A percentile compares a stretch with the other conserved stretches of the same genome.
phyloP scores from a whole-genome alignment of 2,113 vertebrate species.

The Equus przewalskii region DNA sequence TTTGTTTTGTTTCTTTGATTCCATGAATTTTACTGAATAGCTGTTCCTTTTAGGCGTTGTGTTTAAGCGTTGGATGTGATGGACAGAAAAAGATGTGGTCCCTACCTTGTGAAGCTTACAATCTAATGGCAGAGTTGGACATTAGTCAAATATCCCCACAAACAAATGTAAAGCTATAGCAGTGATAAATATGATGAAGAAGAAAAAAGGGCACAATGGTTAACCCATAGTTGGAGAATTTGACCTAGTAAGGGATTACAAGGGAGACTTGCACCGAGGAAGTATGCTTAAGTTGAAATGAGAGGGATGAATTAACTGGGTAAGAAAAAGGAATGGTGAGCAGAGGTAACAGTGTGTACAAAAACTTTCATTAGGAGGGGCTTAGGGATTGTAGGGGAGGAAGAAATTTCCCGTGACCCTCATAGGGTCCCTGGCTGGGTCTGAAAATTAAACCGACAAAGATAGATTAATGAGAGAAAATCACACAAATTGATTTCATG shows the following conservation, averaged over 20 bases:
- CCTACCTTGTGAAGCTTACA: neutral
- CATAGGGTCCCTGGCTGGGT: neutral
- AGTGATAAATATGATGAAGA: neutral
- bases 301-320: neutral
- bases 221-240: neutral
- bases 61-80: neutral
- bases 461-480: neutral
- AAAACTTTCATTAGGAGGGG: neutral
- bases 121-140: neutral
- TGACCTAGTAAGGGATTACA: neutral
- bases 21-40: neutral
- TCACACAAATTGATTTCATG: neutral
- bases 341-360: neutral
- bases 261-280: neutral
- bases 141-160: no score
- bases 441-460: neutral
- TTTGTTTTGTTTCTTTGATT: neutral
- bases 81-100: neutral
- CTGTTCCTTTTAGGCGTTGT: neutral
- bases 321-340: neutral
- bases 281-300: neutral
- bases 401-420: neutral
- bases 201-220: neutral
- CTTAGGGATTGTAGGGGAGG: neutral
- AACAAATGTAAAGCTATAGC: neutral